Evolutionary conservation across 1,140 invertebrate species (phyloP).

Genomic region (Drosophila quadrilineata): DNA sequence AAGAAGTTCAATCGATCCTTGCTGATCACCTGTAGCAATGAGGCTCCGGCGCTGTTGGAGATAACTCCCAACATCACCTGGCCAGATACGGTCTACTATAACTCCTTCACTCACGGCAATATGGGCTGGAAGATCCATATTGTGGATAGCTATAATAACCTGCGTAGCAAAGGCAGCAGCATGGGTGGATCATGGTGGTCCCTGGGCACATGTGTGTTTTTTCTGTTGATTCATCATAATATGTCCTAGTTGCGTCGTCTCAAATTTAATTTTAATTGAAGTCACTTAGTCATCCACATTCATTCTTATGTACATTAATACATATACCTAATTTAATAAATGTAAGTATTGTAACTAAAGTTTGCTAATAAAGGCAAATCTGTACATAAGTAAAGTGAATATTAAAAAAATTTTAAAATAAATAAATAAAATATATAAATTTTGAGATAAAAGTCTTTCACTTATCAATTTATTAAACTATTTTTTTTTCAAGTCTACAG

Average conservation of each 20-base stretch:
- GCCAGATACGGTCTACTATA: constrained; percentile 96
- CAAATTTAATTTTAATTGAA: constrained; percentile 46
- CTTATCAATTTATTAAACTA: too few relatives aligned
- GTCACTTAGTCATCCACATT: constrained; percentile 50
- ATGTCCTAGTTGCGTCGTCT: too few relatives aligned
- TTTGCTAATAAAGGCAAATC: constrained; percentile 54
- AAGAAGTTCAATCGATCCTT: constrained; percentile 92
- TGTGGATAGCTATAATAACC: constrained; percentile 85
- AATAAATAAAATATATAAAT: too few relatives aligned
- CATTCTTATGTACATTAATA: constrained; percentile 10
- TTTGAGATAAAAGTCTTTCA: too few relatives aligned
- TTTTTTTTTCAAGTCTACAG: too few relatives aligned
- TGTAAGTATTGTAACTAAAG: constrained; percentile 54
- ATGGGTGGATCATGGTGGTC: background rate
- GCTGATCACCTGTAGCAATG: constrained; percentile 86
- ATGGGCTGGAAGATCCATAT: constrained; percentile 96
- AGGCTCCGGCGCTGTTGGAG: constrained; percentile 87
- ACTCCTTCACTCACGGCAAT: constrained; percentile 94
- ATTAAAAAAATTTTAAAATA: background rate
- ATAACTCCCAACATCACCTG: constrained; percentile 94
- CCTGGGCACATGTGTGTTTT: too few relatives aligned
- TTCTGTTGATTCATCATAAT: too few relatives aligned
- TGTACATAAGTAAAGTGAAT: constrained; percentile 27
- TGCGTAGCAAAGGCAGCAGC: constrained; percentile 37
- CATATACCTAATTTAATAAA: constrained; percentile 27